phyloP scores from a whole-genome alignment of 2,888 invertebrate species.

The Brachypalpus laphriformis region DNA sequence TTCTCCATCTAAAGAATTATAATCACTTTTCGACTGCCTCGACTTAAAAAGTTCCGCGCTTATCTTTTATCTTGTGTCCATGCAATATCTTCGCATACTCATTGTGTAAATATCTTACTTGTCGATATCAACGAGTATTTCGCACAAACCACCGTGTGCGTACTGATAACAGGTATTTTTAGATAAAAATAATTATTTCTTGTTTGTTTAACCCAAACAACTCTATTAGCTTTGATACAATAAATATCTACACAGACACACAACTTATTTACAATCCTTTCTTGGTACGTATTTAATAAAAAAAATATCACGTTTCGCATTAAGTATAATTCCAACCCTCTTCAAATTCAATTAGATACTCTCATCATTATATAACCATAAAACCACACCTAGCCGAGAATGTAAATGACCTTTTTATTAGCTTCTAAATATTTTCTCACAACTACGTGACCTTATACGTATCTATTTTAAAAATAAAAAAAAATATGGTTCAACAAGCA shows the following conservation, averaged over 20 bases:
- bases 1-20: not conserved
- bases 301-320: not conserved
- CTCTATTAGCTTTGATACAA: not conserved
- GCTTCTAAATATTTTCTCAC: conserved; percentile 21
- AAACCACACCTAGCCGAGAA: not conserved
- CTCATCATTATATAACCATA: not conserved
- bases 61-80: not conserved
- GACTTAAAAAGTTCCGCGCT: too few species aligned
- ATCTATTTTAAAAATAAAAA: not conserved
- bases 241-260: not conserved
- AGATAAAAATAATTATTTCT: conserved; percentile 7
- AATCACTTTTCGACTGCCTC: too few species aligned
- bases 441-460: conserved; percentile 29
- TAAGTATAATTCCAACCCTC: not conserved
- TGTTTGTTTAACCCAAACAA: conserved; percentile 5
- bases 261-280: not conserved
- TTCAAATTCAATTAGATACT: not conserved
- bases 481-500: not conserved
- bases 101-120: not conserved
- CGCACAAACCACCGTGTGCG: not conserved
- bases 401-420: conserved; percentile 31
- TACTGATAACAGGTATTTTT: conserved; percentile 4
- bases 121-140: conserved; percentile 5
- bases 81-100: not conserved
- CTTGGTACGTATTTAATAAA: not conserved